A percentile compares a stretch with the other conserved stretches of the same genome.
Conservation (phyloP, 2,113 vertebrate genomes). For the Ramphastos sulfuratus region DNA sequence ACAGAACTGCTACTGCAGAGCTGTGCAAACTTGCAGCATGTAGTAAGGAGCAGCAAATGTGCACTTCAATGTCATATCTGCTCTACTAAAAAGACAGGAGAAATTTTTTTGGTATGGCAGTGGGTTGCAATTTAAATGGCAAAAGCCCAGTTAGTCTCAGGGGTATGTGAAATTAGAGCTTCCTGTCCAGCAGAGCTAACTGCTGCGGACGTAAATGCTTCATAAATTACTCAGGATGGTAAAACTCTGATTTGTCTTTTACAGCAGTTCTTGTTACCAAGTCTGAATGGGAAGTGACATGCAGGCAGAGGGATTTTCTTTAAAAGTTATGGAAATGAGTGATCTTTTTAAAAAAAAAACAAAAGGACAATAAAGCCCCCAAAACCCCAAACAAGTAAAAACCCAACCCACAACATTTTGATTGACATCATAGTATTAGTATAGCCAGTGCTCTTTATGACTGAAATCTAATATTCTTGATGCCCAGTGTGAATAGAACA, state of each 20-base stretch:
- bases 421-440: background rate
- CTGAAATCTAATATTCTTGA: background rate
- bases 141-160: background rate
- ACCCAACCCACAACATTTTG: background rate
- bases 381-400: background rate
- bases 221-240: slow-evolving; percentile 48
- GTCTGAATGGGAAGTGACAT: background rate
- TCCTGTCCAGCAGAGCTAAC: slow-evolving; percentile 30
- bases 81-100: background rate
- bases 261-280: background rate
- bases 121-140: background rate
- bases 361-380: no score
- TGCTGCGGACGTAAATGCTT: slow-evolving; percentile 42
- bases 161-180: slow-evolving; percentile 38
- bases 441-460: background rate
- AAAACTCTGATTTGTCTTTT: slow-evolving; percentile 32
- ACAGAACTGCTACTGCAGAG: background rate
- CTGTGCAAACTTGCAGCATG: background rate
- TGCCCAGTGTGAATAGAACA: background rate
- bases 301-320: background rate
- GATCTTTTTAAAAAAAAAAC: no score
- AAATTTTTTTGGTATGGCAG: background rate
- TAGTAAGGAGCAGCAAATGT: background rate
- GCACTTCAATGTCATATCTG: accelerated
- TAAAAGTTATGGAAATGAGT: background rate